These are phyloP conservation scores for Myrmecophaga tridactyla DNA, from an alignment of 2,113 vertebrate species.

Conservation along the genomic window DNA sequence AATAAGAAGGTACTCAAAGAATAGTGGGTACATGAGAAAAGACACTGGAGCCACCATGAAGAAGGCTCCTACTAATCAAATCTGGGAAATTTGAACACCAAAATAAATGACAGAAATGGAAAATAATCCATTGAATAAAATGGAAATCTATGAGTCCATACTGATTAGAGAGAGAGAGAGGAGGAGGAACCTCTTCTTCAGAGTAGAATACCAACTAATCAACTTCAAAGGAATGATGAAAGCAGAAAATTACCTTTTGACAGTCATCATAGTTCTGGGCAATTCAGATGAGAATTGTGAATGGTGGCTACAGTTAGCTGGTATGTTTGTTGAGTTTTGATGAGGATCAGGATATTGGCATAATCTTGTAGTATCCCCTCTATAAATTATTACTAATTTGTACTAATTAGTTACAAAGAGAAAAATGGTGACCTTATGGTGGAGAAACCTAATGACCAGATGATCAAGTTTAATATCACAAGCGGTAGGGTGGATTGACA, in stretches of 20 bases:
- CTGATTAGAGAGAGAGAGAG: background rate
- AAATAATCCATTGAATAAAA: constrained; percentile 21
- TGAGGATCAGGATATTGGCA: constrained; percentile 14
- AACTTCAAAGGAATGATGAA: background rate
- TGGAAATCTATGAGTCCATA: background rate
- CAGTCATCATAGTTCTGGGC: background rate
- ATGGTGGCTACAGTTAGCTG: background rate
- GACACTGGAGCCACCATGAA: background rate
- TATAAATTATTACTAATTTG: too few species aligned
- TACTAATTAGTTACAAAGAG: background rate
- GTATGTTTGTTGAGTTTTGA: background rate
- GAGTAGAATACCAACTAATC: background rate
- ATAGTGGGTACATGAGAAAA: background rate
- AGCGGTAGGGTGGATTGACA: background rate
- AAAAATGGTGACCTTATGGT: background rate
- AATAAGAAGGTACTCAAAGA: background rate
- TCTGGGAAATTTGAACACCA: background rate
- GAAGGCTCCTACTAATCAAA: background rate
- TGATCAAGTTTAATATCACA: background rate
- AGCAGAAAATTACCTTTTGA: background rate
- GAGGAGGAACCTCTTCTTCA: background rate
- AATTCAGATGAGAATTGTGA: background rate
- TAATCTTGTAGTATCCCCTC: background rate
- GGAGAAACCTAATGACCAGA: background rate
- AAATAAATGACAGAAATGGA: constrained; percentile 10